These are phyloP conservation scores for Gastrophysa polygoni DNA, from an alignment of 2,888 invertebrate species.

Conservation along the genomic window DNA sequence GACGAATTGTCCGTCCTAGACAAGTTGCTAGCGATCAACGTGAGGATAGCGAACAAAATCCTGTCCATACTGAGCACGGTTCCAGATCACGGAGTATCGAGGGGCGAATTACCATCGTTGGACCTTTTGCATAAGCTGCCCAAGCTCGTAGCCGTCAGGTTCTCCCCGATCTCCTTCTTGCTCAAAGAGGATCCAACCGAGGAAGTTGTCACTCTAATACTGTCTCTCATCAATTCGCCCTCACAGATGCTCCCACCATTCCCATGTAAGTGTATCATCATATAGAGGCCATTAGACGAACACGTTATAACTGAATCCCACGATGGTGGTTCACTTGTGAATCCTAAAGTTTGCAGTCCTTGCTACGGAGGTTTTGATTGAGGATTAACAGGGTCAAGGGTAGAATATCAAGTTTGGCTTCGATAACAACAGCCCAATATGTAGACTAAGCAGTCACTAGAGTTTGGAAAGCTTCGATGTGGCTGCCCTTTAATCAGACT, in stretches of 20 bases:
- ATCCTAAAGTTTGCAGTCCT: too few species aligned
- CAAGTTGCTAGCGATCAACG: constrained; percentile 63
- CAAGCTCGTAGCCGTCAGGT: constrained; percentile 62
- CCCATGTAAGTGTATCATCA: constrained; percentile 62
- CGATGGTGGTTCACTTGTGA: too few species aligned
- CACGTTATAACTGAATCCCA: too few species aligned
- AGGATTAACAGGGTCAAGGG: too few species aligned
- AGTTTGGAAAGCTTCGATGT: too few species aligned
- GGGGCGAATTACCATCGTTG: constrained; percentile 18
- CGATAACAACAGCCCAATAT: too few species aligned
- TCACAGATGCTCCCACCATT: constrained; percentile 69
- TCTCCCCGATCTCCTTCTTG: constrained; percentile 67
- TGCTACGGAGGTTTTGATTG: too few species aligned
- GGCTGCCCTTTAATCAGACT: too few species aligned
- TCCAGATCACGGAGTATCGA: constrained; percentile 15
- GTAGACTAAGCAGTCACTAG: too few species aligned
- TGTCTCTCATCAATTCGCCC: constrained; percentile 61
- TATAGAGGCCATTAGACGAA: too few species aligned
- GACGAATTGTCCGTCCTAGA: constrained; percentile 70
- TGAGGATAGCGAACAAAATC: constrained; percentile 50
- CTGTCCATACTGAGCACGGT: constrained; percentile 35
- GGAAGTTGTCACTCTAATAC: constrained; percentile 61
- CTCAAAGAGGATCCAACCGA: constrained; percentile 61
- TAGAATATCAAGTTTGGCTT: too few species aligned
- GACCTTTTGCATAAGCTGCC: constrained; percentile 61